Evolutionary conservation across 2,113 vertebrate genomes (phyloP).

Genomic region (Pseudopodoces humilis): DNA sequence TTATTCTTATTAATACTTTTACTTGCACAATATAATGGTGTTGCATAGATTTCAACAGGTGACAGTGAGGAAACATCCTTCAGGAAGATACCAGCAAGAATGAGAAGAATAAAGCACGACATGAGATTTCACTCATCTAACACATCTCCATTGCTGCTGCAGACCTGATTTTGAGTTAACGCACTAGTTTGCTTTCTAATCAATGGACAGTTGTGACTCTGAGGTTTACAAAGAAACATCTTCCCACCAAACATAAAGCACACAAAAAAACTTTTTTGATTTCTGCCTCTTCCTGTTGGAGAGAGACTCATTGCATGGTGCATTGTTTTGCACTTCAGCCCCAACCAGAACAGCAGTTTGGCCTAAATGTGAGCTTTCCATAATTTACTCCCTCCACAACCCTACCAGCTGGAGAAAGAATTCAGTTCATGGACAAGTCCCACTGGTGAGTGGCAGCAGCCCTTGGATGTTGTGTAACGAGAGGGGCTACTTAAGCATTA

Average conservation of each 20-base stretch:
- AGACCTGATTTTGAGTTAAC: not conserved
- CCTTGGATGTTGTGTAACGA: not conserved
- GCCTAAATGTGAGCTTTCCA: not conserved
- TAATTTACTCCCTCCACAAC: not conserved
- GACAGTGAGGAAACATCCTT: not conserved
- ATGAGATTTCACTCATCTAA: not conserved
- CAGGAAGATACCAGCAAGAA: not conserved
- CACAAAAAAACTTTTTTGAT: not conserved
- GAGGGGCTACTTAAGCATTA: not conserved
- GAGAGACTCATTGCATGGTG: rapidly evolving
- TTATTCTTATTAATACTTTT: not conserved
- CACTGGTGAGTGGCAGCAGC: not conserved
- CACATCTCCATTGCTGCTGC: not conserved
- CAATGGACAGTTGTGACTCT: not conserved
- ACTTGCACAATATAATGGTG: not conserved
- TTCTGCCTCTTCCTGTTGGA: not conserved
- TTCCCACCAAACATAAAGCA: not conserved
- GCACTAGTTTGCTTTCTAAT: not conserved
- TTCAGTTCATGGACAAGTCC: not conserved
- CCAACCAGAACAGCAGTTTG: not conserved
- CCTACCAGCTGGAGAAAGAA: not conserved
- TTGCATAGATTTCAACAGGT: not conserved
- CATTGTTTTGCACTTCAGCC: not conserved
- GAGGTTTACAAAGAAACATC: not conserved
- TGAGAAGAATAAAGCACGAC: not conserved